Base-by-base conservation (phyloP, 2,888 invertebrate species). In the Xanthia togata region DNA sequence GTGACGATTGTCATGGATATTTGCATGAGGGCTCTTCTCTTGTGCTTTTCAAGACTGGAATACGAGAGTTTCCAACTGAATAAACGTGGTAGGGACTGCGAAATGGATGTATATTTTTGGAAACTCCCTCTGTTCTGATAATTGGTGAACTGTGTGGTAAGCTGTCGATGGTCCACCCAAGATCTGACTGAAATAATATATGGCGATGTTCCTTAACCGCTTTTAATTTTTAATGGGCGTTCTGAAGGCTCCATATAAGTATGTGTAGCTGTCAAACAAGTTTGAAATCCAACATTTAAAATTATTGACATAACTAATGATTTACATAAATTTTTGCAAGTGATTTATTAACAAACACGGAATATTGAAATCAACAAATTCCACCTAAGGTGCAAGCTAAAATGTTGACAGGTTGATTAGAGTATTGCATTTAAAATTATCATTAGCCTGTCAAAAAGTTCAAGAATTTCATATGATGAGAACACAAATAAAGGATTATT, bases 381-480 rank as follows among this genome's bases (percentile, higher is more conserved):
- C 63, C 31, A 50, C 38, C 50, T 38, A 68, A 71, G 50, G 35
- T 55, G 50, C 35, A 60, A 75, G 59, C 59, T 50, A 75, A 69
- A 81, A 76, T 23, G 55, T 26, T 78, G 83, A 78, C 78, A 76
- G 78, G 14, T 78, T 75, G 80, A 83, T 77, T 79, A 65, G 74
- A 62, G 71, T 26, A 74, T 72, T 76, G 74, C 69, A 78, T 83
- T 87, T 65, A 62, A 77, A 80, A 82, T 72, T 67, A 63, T 74
- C 67, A 78, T 82, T 60, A 85, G 62, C 63, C 75, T 81, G 76
- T 81, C 79, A 78, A 76, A 50, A 57, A 60, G n/a, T 68, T 67
- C n/a, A 55, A 76, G 47, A 78, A 67, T 70, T 65, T 23, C 47
- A 67, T 78, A 70, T 77, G 71, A 55, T 17, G 53, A 44, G 55